These are phyloP conservation scores for Zeuzera pyrina DNA, from an alignment of 2,888 invertebrate species.

Conservation along the genomic window DNA sequence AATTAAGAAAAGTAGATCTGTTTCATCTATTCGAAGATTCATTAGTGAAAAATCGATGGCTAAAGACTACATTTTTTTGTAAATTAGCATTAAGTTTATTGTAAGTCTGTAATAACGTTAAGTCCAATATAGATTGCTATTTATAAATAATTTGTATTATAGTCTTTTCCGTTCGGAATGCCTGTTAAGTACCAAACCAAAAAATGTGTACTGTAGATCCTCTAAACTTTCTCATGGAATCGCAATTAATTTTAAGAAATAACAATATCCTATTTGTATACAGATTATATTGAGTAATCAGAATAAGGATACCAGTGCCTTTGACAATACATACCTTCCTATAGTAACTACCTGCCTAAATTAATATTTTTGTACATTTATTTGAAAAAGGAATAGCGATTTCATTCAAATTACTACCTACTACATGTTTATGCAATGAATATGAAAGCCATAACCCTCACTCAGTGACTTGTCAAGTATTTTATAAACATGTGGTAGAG, in stretches of 20 bases:
- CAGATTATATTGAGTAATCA: conserved; percentile 42
- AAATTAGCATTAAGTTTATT: conserved; percentile 49
- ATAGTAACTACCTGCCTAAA: conserved; percentile 51
- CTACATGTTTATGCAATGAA: too few relatives aligned
- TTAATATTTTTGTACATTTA: conserved; percentile 66
- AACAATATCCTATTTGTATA: conserved; percentile 24
- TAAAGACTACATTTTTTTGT: conserved; percentile 67
- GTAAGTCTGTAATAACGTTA: conserved; percentile 52
- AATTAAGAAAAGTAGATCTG: conserved; percentile 65
- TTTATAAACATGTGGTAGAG: conserved; percentile 2
- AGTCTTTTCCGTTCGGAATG: conserved; percentile 58
- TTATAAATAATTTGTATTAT: conserved; percentile 60
- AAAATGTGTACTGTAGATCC: conserved; percentile 41
- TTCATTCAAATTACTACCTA: conserved; percentile 26
- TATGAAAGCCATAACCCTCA: too few relatives aligned
- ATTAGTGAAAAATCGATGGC: conserved; percentile 60
- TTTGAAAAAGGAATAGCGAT: conserved; percentile 42
- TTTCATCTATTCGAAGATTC: conserved; percentile 72
- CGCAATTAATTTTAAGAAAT: conserved; percentile 1
- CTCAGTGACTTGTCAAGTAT: too few relatives aligned
- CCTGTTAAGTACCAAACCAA: conserved; percentile 60
- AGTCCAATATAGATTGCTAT: conserved; percentile 63
- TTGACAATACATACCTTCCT: conserved; percentile 69
- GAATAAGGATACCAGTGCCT: conserved; percentile 65
- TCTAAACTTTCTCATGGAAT: conserved; percentile 25